Base-by-base conservation (phyloP, 2,888 invertebrate genomes). In the Ceraclea dissimilis region DNA sequence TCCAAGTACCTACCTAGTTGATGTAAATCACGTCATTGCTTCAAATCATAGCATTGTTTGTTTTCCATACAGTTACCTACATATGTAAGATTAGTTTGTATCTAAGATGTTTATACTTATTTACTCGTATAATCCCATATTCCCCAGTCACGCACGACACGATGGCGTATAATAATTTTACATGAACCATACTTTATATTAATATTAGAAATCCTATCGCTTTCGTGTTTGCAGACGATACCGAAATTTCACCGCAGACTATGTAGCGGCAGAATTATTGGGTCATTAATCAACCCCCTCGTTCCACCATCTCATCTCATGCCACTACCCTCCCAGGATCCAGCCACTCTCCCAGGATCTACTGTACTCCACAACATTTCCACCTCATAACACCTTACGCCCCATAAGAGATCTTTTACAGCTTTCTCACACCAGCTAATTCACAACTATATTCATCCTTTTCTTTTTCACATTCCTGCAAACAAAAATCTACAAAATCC, bases 211-310 rank as follows among this genome's bases (percentile, higher is more conserved):
- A 58, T 61, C 59, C 51, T 31, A 52, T 49, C 58, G 61, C 58
- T 57, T 61, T 51, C 60, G 51, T 51, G 57, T 52, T 58, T 51
- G 52, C 56, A 31, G 54, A 53, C 57, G 56, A 59, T 56, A 58
- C 59, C 57, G 52, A 58, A 60, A 57, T 58, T 58, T 62, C 56
- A 57, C 60, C 62, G 59, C 62, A 62, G 60, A 60, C 60, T 60
- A 57, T 54, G 51, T 53, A 57, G 60, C 58, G 58, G 60, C 54
- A 56, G 62, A 60, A 62, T 62, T 62, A 62, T 62, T 62, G 62
- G 62, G 60, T 62, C 62, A 62, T 62, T 62, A 62, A 62, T 62
- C 62, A 62, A 56, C 60, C 58, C 56, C 52, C 54, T 53, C 51
- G 17, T 46, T 55, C 39, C 48, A 26, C 16, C 39, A 31, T 39